A percentile compares a stretch with the other conserved stretches of the same genome.
Conservation (phyloP, 2,797 vertebrate genomes). For the Heterohyrax brucei region DNA sequence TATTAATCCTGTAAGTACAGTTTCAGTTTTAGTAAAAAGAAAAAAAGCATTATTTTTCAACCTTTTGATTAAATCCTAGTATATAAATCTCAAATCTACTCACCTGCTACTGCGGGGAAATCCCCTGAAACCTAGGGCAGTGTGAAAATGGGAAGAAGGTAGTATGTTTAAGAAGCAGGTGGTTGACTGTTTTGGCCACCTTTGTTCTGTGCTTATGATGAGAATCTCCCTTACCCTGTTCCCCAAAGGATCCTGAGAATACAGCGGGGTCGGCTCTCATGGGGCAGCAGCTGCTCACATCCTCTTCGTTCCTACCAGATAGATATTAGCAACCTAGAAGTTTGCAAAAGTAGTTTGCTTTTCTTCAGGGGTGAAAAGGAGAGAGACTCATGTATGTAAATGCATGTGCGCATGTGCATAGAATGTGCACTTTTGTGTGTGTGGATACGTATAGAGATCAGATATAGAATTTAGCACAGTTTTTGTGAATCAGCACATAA, state of each 20-base stretch:
- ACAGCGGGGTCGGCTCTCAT: conserved; percentile 63
- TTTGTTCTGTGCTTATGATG: conserved; percentile 64
- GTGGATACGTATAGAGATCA: background rate
- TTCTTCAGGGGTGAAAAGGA: background rate
- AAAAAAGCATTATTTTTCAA: conserved; percentile 36
- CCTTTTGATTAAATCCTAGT: conserved; percentile 55
- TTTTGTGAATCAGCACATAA: conserved; percentile 77
- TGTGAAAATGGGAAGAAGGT: conserved; percentile 81
- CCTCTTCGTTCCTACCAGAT: conserved; percentile 46
- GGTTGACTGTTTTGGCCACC: conserved; percentile 75
- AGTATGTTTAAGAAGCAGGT: conserved; percentile 76
- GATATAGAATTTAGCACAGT: background rate
- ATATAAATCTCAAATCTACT: conserved; percentile 32
- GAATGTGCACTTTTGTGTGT: background rate
- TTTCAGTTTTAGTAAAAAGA: conserved; percentile 61
- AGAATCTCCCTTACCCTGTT: conserved; percentile 34
- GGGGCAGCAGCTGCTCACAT: conserved; percentile 60
- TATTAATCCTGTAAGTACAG: background rate
- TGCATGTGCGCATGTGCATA: background rate
- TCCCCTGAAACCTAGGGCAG: conserved; percentile 72
- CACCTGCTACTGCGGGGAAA: conserved; percentile 67
- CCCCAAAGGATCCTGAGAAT: conserved; percentile 68
- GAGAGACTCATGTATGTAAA: background rate
- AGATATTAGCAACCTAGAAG: conserved; percentile 3
- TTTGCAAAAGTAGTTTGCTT: background rate